Conservation (phyloP, 2,113 vertebrate genomes). For the Ploceus nigricollis region DNA sequence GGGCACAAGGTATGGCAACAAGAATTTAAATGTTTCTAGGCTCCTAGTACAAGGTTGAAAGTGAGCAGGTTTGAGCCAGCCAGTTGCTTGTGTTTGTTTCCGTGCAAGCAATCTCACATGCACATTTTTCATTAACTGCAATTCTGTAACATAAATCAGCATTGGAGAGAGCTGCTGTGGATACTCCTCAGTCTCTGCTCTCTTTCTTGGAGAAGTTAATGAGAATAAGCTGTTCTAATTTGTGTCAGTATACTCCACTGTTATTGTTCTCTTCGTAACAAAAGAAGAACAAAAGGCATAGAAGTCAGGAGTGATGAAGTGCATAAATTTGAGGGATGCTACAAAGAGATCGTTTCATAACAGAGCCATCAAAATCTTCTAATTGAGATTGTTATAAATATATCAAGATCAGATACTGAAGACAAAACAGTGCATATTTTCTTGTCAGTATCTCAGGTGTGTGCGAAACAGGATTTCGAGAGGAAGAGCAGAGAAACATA, state of each 20-base stretch:
- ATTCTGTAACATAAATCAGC: not conserved
- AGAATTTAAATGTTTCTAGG: not conserved
- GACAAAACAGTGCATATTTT: constrained; percentile 43
- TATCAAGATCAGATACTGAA: constrained; percentile 40
- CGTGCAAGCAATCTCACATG: not conserved
- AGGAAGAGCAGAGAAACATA: not conserved
- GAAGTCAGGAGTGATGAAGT: constrained; percentile 27
- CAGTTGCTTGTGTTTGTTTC: not conserved
- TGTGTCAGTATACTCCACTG: constrained; percentile 35
- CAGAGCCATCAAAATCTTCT: constrained; percentile 43
- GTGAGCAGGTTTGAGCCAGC: not conserved
- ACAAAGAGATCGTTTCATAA: constrained; percentile 39
- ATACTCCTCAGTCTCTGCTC: not conserved
- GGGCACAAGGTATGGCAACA: not conserved
- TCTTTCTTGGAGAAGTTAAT: constrained; percentile 45
- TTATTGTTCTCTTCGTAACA: constrained; percentile 50
- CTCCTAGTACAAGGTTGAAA: not conserved
- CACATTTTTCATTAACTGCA: not conserved
- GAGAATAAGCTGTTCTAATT: constrained; percentile 67
- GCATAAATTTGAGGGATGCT: constrained; percentile 31
- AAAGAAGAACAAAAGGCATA: constrained; percentile 56
- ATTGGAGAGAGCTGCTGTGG: constrained; percentile 7
- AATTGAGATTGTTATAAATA: constrained; percentile 50
- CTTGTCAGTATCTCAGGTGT: not conserved
- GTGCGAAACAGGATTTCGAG: not conserved